Base-by-base conservation (phyloP, 2,888 invertebrate genomes). In the Abscondita cerata region DNA sequence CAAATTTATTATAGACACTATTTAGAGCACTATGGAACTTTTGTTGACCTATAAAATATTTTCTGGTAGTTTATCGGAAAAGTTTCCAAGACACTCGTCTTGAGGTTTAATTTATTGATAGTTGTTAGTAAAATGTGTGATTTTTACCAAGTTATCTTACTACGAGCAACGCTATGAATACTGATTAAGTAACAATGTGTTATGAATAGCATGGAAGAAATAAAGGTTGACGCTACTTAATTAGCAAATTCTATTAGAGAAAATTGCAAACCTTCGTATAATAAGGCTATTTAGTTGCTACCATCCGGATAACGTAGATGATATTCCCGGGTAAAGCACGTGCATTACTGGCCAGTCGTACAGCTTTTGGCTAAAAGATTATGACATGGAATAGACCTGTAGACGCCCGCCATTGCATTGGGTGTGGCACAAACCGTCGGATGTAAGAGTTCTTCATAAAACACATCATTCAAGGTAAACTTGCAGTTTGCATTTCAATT, bases 381-480 rank as follows among this genome's bases (percentile, higher is more conserved):
- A 62, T 62, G 66, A 63, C 68, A 70, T 70, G 70, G 69, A 68
- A 65, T 66, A 63, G 65, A 60, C 66, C 38, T 55, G 56, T 50
- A 59, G 69, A 66, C 69, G 69, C 68, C 68, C 69, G 69, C 68
- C 68, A 70, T 69, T 63, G 61, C 61, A 55, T 51, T 58, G 52
- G 69, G 69, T 68, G 68, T 68, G 68, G 69, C 66, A 65, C 54
- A 31, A n/a, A 57, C 66, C 68, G 67, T 53, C 66, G 64, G 66
- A 62, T 61, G 48, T 59, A 57, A 54, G 36, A 48, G 52, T 60
- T 64, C 64, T 52, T 4, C 38, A 25, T 40, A 53, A 59, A 59
- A 53, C 47, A n/a, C 52, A 46, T 31, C 38, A 33, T 40, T 18
- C 46, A 48, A 36, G 47, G 59, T 52, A 52, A 16, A 1, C 46